Evolutionary conservation across 2,113 vertebrate species (phyloP).

Genomic region (human (Homo sapiens)): GRCh38 chr2:223863501-223864000

Average conservation of each 20-base stretch:
- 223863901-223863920: constrained; percentile 52
- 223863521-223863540: not conserved
- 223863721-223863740: not conserved
- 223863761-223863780: not conserved
- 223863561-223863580: not conserved
- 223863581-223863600: not conserved
- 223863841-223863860: not conserved
- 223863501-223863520: not conserved
- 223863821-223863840: not conserved
- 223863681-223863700: not conserved
- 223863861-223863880: not conserved
- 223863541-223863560: not conserved
- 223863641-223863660: not conserved
- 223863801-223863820: not conserved
- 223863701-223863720: not conserved
- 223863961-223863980: not conserved
- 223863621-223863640: not conserved
- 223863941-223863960: constrained; percentile 15
- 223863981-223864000: not conserved
- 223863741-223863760: not conserved
- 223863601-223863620: not conserved
- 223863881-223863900: not conserved
- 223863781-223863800: not conserved
- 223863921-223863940: not conserved
- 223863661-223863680: not conserved